Percentiles rank a stretch among this genome's conserved stretches.
These are phyloP conservation scores for Mimumesa dahlbomi DNA, from an alignment of 2,888 invertebrate species.

Conservation along the genomic window DNA sequence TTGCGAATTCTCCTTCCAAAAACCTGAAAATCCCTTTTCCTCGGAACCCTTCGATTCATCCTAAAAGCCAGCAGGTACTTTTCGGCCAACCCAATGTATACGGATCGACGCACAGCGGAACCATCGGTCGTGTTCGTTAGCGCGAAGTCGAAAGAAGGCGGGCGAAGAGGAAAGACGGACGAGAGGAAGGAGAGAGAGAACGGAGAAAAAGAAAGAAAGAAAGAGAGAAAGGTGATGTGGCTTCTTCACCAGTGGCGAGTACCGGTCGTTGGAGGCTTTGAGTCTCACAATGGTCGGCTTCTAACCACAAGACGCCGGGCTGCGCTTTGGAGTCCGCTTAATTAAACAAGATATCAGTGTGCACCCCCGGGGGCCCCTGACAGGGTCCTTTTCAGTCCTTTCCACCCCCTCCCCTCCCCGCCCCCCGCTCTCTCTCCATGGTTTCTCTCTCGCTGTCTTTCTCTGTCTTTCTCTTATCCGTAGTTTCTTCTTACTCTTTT, in stretches of 20 bases:
- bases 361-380: conserved; percentile 29
- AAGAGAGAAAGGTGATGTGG: conserved; percentile 15
- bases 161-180: conserved; percentile 2
- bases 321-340: conserved; percentile 62
- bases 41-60: no score
- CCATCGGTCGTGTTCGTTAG: conserved; percentile 26
- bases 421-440: neutral
- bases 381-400: conserved; percentile 50
- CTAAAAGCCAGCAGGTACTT: no score
- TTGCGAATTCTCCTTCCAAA: no score
- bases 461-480: conserved; percentile 25
- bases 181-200: neutral
- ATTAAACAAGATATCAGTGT: conserved; percentile 71
- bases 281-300: conserved; percentile 54
- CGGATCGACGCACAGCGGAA: no score
- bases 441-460: no score
- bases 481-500: conserved; percentile 1
- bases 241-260: conserved; percentile 37
- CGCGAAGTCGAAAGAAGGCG: conserved; percentile 22
- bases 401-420: conserved; percentile 13
- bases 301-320: conserved; percentile 57
- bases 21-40: no score
- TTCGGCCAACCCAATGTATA: no score
- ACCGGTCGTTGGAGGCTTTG: conserved; percentile 47
- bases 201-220: neutral